A percentile compares a stretch with the other conserved stretches of the same genome.
phyloP scores from a whole-genome alignment of 2,888 invertebrate genomes.

The Troglohyphantes excavatus region DNA sequence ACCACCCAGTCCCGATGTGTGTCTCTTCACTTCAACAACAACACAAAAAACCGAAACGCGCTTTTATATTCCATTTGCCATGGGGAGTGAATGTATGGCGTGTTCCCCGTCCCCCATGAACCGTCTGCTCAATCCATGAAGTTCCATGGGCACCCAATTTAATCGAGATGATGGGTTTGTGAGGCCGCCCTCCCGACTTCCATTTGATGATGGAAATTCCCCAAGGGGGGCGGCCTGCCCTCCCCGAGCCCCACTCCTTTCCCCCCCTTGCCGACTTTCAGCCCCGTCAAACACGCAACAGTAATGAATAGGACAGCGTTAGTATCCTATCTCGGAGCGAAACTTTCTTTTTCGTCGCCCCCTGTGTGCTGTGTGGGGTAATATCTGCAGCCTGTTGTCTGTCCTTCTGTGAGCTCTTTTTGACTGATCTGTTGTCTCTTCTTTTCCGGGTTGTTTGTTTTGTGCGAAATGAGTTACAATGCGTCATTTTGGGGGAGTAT shows the following conservation, averaged over 20 bases:
- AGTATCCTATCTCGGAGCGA: slow-evolving; percentile 13
- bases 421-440: slow-evolving; percentile 16
- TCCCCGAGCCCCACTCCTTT: background rate
- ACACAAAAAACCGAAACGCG: slow-evolving; percentile 8
- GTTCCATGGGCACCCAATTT: slow-evolving; percentile 70
- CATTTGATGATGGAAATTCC: slow-evolving; percentile 78
- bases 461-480: background rate
- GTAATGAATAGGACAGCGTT: slow-evolving; percentile 76
- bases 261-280: slow-evolving; percentile 26
- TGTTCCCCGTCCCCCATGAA: background rate
- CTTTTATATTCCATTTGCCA: slow-evolving; percentile 7
- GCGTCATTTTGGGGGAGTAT: background rate
- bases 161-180: slow-evolving; percentile 78
- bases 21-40: background rate
- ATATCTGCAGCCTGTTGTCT: background rate
- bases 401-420: background rate
- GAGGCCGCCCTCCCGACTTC: slow-evolving; percentile 61
- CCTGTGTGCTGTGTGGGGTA: background rate
- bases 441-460: background rate
- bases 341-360: slow-evolving; percentile 22
- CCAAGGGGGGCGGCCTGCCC: slow-evolving; percentile 27
- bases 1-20: background rate
- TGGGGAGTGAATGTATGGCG: too few species aligned
- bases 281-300: slow-evolving; percentile 76
- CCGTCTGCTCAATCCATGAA: slow-evolving; percentile 43